Evolutionary conservation across 2,888 invertebrate species (phyloP), one percentile per base, ranked within the genome.

Genomic region (Aporophyla lueneburgensis): DNA sequence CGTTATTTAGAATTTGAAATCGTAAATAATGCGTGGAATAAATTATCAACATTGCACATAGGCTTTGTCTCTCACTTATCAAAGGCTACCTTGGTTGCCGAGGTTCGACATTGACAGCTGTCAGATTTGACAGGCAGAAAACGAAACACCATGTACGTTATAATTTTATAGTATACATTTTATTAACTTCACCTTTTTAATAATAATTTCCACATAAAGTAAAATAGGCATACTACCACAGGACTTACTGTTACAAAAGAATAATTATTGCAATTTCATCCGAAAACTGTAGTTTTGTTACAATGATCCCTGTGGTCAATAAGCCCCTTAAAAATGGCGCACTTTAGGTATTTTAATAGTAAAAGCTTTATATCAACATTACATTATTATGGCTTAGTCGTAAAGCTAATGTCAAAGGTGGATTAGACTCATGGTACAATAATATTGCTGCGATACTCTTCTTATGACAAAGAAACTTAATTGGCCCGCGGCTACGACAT

Each of bases 21-120:
- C 73, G 84, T 89, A 81, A 88, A 86, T 87, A 89, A 90, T 88
- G 88, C 83, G 83, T 88, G 88, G 87, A 90, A 91, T 90, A 87
- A 89, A 85, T 88, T 85, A 87, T 85, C 62, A 84, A 81, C 81
- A 85, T 67, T 69, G 81, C 76, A 72, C 86, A 43, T 65, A 75
- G 73, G 82, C 89, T 74, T 68, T 77, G 83, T 82, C 78, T 79
- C 75, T 81, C 78, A 80, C 78, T 76, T 75, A 71, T 68, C 80
- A 69, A 85, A 84, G 86, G 80, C 78, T 83, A 79, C 61, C 81
- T 77, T 68, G 74, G 80, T 77, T 74, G 76, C 78, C 78, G 33
- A 68, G 51, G 24, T 51, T 78, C 74, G 70, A 80, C 82, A 74
- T 80, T 87, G 84, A 87, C 87, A 87, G 84, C 84, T 87, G 85